Conservation (phyloP, 2,113 vertebrate species). For the Patagioenas fasciata region DNA sequence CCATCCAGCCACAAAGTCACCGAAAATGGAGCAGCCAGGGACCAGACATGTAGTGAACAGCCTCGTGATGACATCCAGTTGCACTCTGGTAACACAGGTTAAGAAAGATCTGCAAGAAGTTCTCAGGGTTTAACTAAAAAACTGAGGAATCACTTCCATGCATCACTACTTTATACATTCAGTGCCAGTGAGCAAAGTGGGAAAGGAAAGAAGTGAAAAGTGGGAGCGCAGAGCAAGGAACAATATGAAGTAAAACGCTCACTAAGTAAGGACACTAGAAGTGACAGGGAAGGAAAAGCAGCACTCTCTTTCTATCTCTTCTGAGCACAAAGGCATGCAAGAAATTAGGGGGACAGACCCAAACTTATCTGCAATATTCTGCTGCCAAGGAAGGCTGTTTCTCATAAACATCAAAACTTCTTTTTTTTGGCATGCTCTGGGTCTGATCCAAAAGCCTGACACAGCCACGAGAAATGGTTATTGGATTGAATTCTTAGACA, state of each 20-base stretch:
- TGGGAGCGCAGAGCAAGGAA: neutral
- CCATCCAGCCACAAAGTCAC: neutral
- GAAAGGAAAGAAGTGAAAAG: neutral
- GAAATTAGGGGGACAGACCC: neutral
- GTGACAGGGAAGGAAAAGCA: neutral
- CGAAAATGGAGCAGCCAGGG: neutral
- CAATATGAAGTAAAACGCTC: neutral
- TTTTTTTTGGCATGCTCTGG: neutral
- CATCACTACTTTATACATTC: neutral
- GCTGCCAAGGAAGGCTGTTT: neutral
- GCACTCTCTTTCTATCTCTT: neutral
- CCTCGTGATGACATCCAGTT: neutral
- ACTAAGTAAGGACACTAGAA: neutral
- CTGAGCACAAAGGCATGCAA: neutral
- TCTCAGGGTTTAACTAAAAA: neutral
- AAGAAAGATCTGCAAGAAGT: neutral
- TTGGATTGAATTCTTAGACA: conserved; percentile 63
- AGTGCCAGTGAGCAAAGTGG: neutral
- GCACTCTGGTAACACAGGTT: neutral
- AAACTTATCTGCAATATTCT: neutral
- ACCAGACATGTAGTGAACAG: neutral
- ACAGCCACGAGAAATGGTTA: conserved; percentile 48
- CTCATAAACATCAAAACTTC: neutral
- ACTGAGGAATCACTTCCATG: neutral
- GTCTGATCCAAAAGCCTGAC: conserved; percentile 39